Percentiles rank a stretch among this genome's conserved stretches.
These are phyloP conservation scores for Copidosoma floridanum DNA, from an alignment of 1,140 invertebrate genomes.

Conservation along the genomic window DNA sequence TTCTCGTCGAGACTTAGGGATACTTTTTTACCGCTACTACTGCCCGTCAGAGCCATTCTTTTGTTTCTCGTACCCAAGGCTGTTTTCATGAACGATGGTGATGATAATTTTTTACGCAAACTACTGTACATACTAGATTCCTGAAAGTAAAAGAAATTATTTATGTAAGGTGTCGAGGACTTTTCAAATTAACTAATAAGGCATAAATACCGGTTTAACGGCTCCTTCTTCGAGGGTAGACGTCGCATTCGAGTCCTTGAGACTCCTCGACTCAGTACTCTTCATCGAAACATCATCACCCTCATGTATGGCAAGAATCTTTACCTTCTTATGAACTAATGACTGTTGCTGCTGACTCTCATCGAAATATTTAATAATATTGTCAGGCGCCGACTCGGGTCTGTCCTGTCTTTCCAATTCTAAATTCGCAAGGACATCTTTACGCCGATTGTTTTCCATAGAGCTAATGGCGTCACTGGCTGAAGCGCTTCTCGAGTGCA, in stretches of 20 bases:
- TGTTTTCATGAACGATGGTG: constrained; percentile 66
- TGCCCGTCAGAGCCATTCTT: constrained; percentile 34
- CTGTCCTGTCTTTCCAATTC: constrained; percentile 18
- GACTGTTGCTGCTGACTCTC: constrained; percentile 1
- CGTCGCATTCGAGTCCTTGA: neutral
- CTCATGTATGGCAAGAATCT: constrained; percentile 4
- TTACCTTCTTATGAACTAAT: constrained; percentile 2
- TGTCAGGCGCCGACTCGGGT: constrained; percentile 40
- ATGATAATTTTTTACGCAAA: constrained; percentile 53
- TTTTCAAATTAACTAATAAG: neutral
- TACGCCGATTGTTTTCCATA: neutral
- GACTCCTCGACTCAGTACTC: neutral
- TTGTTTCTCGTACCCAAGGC: constrained; percentile 57
- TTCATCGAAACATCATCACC: neutral
- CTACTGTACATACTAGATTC: neutral
- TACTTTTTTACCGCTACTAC: constrained; percentile 9
- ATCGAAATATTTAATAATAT: constrained; percentile 23
- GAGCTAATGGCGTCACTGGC: constrained; percentile 37
- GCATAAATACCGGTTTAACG: constrained; percentile 4
- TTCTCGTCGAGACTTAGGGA: constrained; percentile 2
- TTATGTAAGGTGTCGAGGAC: neutral
- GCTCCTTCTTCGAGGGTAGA: neutral
- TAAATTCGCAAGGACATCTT: constrained; percentile 11
- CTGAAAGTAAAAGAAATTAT: too few relatives aligned
- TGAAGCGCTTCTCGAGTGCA: constrained; percentile 38